These are phyloP conservation scores for Cochlearius cochlearius DNA, from an alignment of 2,113 vertebrate species.

Conservation along the genomic window DNA sequence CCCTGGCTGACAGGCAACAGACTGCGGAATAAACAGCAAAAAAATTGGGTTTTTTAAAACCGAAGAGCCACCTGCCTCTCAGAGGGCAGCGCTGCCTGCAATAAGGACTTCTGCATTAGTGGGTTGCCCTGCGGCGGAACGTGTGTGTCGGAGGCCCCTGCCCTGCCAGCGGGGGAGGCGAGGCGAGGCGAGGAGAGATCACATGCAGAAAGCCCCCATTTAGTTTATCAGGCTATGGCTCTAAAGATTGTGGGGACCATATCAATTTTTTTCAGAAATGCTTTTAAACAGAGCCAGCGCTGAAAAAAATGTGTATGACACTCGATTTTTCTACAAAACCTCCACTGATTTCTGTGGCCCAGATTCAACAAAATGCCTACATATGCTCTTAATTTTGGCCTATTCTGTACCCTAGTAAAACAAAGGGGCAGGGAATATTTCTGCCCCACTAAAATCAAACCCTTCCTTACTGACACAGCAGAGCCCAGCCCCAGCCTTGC, in stretches of 20 bases:
- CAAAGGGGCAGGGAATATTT: neutral
- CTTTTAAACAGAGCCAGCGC: neutral
- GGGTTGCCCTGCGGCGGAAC: too few relatives aligned
- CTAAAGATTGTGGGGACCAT: neutral
- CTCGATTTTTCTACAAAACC: neutral
- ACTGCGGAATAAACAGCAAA: neutral
- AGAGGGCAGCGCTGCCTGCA: neutral
- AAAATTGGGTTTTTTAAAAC: neutral
- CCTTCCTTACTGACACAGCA: neutral
- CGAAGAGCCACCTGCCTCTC: neutral
- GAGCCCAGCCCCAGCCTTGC: neutral
- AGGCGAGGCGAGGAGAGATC: neutral
- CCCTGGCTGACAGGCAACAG: neutral
- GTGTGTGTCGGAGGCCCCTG: too few relatives aligned
- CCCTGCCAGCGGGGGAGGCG: neutral
- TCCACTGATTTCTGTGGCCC: neutral
- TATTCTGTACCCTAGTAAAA: neutral
- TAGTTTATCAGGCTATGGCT: neutral
- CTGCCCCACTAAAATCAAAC: neutral
- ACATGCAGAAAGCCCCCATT: neutral
- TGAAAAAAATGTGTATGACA: neutral
- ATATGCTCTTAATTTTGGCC: neutral
- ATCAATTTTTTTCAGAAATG: neutral
- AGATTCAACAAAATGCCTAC: neutral
- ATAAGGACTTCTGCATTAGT: neutral